Evolutionary conservation across 1,140 invertebrate genomes (phyloP), one percentile per base, ranked within the genome.

Genomic region (Drosophila repleta): DNA sequence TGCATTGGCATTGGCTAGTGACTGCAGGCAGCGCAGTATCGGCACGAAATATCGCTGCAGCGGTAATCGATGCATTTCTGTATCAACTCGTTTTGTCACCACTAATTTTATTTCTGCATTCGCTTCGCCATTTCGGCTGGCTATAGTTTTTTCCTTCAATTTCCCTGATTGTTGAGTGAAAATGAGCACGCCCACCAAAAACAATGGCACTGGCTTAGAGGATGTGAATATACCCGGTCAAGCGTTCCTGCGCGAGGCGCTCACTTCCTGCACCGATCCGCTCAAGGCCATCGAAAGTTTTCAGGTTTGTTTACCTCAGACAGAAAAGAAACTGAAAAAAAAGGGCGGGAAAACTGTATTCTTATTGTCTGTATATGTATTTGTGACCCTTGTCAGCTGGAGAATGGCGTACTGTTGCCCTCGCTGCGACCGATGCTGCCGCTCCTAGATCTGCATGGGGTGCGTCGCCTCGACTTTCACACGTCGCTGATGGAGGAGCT

Each of bases 261-360:
- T 99, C 2, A 98, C 98, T 20, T 98, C 97, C 87, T 99, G 98
- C 91, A 97, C 97, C 1, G 98, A 99, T 93, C 98, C 98, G 13
- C 90, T 99, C 3, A 98, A 97, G 93, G 97, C 98, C 41, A 99
- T 99, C 76, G 97, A 99, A 93, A 97, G 98, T 93, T 99, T 99
- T 94, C 98, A 99, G 94, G 96, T 96, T 92, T 68, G 75, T 84
- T 75, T 79, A 57, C 39, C 32, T 11, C 32, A 60, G 51, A 69
- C 71, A 65, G 49, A 37, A 4, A 74, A 73, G n/a, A n/a, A n/a
- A n/a, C n/a, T n/a, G n/a, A 65, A 55, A 32, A 6, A 74, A 74
- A 69, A 57, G 60, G 49, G 75, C 79, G 75, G 66, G 45, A 84
- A 84, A 68, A 63, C n/a, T n/a, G n/a, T n/a, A n/a, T n/a, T 32